These are phyloP conservation scores for Pachypsylla venusta DNA, from an alignment of 1,140 invertebrate genomes.

Conservation along the genomic window DNA sequence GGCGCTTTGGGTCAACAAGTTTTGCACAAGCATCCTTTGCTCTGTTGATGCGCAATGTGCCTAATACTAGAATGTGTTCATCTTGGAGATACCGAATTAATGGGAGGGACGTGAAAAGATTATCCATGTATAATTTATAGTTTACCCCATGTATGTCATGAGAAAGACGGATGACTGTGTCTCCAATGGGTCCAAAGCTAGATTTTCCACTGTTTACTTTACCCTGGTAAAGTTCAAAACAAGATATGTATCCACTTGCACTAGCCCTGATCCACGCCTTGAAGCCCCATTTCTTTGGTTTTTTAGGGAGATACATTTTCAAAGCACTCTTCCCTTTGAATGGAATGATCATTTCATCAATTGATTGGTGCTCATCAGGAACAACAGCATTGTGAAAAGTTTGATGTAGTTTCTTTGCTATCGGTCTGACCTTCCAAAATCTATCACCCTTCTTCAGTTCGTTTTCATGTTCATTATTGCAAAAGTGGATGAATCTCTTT, in stretches of 20 bases:
- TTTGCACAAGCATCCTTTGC: slow-evolving; percentile 1
- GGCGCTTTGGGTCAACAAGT: slow-evolving; percentile 6
- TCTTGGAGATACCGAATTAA: slow-evolving; percentile 11
- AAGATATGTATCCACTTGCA: slow-evolving; percentile 24
- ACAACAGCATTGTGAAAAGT: slow-evolving; percentile 21
- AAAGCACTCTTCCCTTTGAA: slow-evolving; percentile 24
- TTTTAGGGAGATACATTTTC: slow-evolving; percentile 26
- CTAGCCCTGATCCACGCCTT: slow-evolving; percentile 24
- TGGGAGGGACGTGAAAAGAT: slow-evolving; percentile 25
- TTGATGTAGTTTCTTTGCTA: slow-evolving; percentile 21
- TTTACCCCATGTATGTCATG: slow-evolving; percentile 16
- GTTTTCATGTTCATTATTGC: slow-evolving; percentile 21
- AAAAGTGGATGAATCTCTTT: slow-evolving; percentile 27
- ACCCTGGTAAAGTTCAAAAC: slow-evolving; percentile 25
- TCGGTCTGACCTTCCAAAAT: slow-evolving; percentile 23
- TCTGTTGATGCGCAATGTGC: slow-evolving; percentile 16
- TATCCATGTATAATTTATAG: slow-evolving; percentile 29
- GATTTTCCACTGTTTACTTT: not conserved
- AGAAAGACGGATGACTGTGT: slow-evolving; percentile 16
- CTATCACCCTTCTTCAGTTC: slow-evolving; percentile 14
- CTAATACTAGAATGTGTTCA: slow-evolving; percentile 14
- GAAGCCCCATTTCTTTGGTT: slow-evolving; percentile 29
- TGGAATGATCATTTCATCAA: slow-evolving; percentile 28
- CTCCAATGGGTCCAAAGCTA: slow-evolving; percentile 15
- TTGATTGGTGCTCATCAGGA: slow-evolving; percentile 26